Evolutionary conservation across 1,140 invertebrate species (phyloP), one percentile per base, ranked within the genome.

Genomic region (Zaprionus taronus): DNA sequence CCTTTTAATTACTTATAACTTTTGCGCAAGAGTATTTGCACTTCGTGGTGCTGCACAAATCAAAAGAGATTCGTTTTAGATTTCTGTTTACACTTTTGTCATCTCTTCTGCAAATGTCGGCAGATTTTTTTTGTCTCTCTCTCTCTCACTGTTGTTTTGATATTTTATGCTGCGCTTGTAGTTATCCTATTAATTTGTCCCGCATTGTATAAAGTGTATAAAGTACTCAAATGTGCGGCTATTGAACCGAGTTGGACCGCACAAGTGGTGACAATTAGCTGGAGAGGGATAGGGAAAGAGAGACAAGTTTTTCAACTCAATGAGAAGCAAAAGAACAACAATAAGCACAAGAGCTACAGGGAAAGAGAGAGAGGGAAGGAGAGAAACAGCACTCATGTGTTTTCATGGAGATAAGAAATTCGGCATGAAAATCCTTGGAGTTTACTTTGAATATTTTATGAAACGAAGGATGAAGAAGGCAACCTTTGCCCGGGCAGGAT

Each of bases 361-460:
- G 15, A 44, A 15, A 14, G 4, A 26, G 24, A 26, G 41, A 2
- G 6, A 9, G 15, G 17, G 11, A 14, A 1, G 6, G n/a, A 47
- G 14, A 47, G 58, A 65, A 69, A 61, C 57, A 22, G 61, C 56
- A 36, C 63, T 49, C 20, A 69, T 51, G 47, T 47, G 41, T 47
- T 17, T 47, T 7, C 66, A 74, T 83, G 73, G 64, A 86, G 69
- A 72, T 69, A 69, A 38, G 51, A 53, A 17, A 47, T 47, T 47
- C n/a, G 63, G 53, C 31, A 60, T 60, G 58, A 12, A 31, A 68
- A 56, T 55, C 65, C 70, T 84, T 80, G 72, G 72, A 81, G 69
- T 67, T 70, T 38, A 65, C 69, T 81, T 70, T 90, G 77, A 90
- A 90, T 90, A 90, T 90, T 90, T 90, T 36, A 90, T 89, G 72